Percentiles rank a stretch among this genome's conserved stretches.
phyloP scores from a whole-genome alignment of 2,888 invertebrate species.

The Branchipolynoe longqiensis region DNA sequence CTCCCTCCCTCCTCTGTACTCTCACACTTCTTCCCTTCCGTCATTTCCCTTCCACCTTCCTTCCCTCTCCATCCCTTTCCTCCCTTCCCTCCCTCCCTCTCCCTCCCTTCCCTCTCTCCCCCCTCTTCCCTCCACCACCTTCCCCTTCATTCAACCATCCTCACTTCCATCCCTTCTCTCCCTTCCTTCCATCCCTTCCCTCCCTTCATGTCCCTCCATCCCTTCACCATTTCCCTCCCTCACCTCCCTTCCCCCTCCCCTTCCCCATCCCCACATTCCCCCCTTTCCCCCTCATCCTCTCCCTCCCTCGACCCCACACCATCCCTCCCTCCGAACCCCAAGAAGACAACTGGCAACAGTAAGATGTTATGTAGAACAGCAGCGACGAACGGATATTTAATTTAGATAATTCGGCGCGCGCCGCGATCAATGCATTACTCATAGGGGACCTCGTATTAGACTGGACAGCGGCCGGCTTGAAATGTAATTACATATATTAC shows the following conservation, averaged over 20 bases:
- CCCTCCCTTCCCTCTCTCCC: not conserved
- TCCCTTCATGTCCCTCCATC: too few species aligned
- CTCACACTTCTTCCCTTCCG: too few species aligned
- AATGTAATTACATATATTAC: conserved; percentile 57
- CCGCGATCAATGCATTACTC: conserved; percentile 49
- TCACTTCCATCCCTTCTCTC: not conserved
- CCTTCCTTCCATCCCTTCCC: too few species aligned
- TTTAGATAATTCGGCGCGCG: conserved; percentile 39
- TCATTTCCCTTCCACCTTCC: not conserved
- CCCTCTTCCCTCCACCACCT: not conserved
- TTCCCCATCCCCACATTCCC: not conserved
- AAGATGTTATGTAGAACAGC: conserved; percentile 54
- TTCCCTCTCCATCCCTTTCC: not conserved
- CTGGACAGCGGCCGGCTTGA: conserved; percentile 31
- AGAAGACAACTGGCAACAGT: conserved; percentile 54
- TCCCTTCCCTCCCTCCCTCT: too few species aligned
- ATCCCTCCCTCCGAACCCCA: too few species aligned
- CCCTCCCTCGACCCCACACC: too few species aligned
- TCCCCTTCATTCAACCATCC: too few species aligned
- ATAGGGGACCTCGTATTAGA: conserved; percentile 19
- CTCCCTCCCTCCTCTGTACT: not conserved
- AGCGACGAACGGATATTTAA: conserved; percentile 24
- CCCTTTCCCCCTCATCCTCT: not conserved
- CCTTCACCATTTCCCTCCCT: not conserved
- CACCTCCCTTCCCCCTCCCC: conserved; percentile 14